A percentile compares a stretch with the other conserved stretches of the same genome.
Evolutionary conservation across 1,140 invertebrate species (phyloP).

Genomic region (Schlechtendalia chinensis): DNA sequence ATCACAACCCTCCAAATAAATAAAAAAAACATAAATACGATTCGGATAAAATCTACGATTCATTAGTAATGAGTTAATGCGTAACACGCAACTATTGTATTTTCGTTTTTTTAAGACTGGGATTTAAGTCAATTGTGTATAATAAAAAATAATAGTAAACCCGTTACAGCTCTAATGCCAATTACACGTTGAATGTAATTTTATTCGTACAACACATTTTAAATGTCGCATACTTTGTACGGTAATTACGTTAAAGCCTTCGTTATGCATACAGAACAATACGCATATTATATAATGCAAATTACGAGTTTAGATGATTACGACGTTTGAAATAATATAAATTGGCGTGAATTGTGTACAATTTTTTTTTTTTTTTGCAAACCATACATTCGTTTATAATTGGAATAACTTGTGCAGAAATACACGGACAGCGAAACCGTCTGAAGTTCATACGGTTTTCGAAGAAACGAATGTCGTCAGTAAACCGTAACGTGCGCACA

Average conservation of each 20-base stretch:
- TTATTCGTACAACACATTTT: not conserved
- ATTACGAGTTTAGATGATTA: no score
- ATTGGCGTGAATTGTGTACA: no score
- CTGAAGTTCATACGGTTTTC: no score
- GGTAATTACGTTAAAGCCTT: not conserved
- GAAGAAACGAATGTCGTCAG: no score
- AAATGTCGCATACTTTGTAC: not conserved
- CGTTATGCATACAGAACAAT: not conserved
- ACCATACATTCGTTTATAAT: no score
- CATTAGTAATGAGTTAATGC: conserved; percentile 22
- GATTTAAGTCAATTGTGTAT: not conserved
- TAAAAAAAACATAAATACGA: conserved; percentile 8
- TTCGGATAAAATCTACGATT: conserved; percentile 36
- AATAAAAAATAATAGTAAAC: not conserved
- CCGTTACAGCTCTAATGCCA: not conserved
- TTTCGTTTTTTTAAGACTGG: not conserved
- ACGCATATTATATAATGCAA: no score
- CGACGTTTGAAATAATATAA: not conserved
- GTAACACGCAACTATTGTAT: conserved; percentile 12
- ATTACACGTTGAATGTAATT: not conserved
- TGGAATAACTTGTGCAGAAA: no score
- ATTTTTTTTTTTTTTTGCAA: no score
- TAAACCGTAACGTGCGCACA: no score
- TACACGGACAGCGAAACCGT: no score
- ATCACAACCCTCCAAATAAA: conserved; percentile 28